These are phyloP conservation scores for Erythrocercus mccallii DNA, from an alignment of 2,113 vertebrate genomes.

Conservation along the genomic window DNA sequence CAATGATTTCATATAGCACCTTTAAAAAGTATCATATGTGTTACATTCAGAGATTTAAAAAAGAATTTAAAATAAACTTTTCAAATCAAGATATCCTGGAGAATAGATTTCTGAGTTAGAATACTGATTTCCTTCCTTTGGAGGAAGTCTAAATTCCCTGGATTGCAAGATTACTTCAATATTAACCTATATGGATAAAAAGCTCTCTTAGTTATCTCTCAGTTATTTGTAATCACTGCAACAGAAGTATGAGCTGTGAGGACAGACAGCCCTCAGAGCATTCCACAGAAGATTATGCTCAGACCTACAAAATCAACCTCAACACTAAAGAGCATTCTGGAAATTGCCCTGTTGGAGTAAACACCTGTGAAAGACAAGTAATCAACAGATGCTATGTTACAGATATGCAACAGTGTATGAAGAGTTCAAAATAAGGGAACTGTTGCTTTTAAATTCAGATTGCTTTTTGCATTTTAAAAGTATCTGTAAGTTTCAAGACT, in stretches of 20 bases:
- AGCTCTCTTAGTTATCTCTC: neutral
- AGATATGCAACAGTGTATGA: neutral
- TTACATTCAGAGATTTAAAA: neutral
- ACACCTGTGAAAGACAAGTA: neutral
- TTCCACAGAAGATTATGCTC: neutral
- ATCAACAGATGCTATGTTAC: fast-evolving
- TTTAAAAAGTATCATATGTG: neutral
- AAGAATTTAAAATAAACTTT: neutral
- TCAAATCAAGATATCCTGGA: neutral
- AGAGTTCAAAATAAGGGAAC: neutral
- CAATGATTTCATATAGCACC: neutral
- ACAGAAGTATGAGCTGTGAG: neutral
- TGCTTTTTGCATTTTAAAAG: neutral
- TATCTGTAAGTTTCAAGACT: neutral
- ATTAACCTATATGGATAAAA: neutral
- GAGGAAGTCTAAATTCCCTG: neutral
- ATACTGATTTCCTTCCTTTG: neutral
- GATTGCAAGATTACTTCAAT: neutral
- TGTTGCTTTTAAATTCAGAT: neutral
- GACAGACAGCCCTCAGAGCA: neutral
- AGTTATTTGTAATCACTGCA: neutral
- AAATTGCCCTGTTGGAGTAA: neutral
- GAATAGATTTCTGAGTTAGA: neutral
- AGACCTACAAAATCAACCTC: neutral
- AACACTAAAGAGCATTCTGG: neutral